Percentiles rank a stretch among this genome's conserved stretches.
phyloP scores from a whole-genome alignment of 1,140 invertebrate genomes.

The Linepithema humile region DNA sequence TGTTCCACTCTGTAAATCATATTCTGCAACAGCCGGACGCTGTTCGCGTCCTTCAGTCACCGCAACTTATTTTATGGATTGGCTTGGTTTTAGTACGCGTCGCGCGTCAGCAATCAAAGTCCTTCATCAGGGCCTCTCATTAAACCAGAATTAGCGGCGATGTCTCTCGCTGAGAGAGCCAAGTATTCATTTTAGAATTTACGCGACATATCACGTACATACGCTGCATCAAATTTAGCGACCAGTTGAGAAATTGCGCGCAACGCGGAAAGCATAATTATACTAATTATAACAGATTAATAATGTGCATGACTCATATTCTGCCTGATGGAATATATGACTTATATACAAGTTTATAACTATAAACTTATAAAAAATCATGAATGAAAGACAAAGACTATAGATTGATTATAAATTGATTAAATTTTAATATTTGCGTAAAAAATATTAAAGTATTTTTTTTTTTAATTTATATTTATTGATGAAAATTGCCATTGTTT shows the following conservation, averaged over 20 bases:
- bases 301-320: background rate
- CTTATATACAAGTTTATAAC: background rate
- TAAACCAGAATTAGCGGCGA: slow-evolving; percentile 15
- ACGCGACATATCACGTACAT: background rate
- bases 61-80: slow-evolving; percentile 20
- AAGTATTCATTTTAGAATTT: too few relatives aligned
- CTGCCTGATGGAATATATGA: background rate
- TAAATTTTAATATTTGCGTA: background rate
- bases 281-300: slow-evolving; percentile 12
- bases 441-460: background rate
- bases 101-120: slow-evolving; percentile 1
- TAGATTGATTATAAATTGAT: background rate
- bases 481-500: too few relatives aligned
- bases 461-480: background rate
- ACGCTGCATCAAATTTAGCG: background rate
- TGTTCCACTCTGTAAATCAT: slow-evolving; percentile 20
- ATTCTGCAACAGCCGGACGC: background rate
- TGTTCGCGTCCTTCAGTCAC: background rate
- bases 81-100: background rate
- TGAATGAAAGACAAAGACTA: background rate
- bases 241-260: slow-evolving; percentile 4
- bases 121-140: background rate
- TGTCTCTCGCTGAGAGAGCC: background rate
- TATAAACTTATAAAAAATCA: background rate
- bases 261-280: slow-evolving; percentile 30